phyloP scores from a whole-genome alignment of 1,140 invertebrate genomes.

The Diuraphis noxia region DNA sequence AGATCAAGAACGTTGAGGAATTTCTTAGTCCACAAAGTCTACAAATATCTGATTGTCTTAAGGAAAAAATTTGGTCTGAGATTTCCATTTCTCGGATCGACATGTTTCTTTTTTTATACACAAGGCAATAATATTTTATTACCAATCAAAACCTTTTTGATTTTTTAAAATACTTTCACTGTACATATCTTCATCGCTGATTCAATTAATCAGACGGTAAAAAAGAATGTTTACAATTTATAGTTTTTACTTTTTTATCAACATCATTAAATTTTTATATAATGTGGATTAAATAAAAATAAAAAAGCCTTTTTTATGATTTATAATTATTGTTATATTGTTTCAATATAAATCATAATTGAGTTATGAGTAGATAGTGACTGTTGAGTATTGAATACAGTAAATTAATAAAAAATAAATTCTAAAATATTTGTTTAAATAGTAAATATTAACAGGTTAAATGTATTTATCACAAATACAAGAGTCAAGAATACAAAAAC shows the following conservation, averaged over 20 bases:
- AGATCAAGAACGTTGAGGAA: background rate
- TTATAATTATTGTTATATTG: background rate
- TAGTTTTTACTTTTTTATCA: background rate
- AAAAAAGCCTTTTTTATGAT: background rate
- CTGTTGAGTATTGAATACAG: no score
- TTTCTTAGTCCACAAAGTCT: constrained; percentile 3
- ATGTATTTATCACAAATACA: no score
- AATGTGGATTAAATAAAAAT: background rate
- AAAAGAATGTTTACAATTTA: background rate
- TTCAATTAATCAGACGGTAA: background rate
- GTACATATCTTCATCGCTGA: background rate
- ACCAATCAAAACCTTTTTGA: background rate
- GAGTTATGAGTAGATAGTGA: no score
- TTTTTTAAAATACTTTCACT: background rate
- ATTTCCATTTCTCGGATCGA: background rate
- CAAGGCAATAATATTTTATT: no score
- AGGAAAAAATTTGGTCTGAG: background rate
- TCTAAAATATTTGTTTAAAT: no score
- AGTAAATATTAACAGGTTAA: no score
- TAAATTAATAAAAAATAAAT: no score
- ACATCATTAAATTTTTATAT: background rate
- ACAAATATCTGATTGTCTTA: constrained; percentile 23
- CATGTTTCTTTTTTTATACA: background rate
- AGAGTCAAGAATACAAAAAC: no score
- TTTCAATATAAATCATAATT: background rate